Percentiles rank a stretch among this genome's conserved stretches.
Evolutionary conservation across 2,888 invertebrate genomes (phyloP).

Genomic region (Nezara viridula): DNA sequence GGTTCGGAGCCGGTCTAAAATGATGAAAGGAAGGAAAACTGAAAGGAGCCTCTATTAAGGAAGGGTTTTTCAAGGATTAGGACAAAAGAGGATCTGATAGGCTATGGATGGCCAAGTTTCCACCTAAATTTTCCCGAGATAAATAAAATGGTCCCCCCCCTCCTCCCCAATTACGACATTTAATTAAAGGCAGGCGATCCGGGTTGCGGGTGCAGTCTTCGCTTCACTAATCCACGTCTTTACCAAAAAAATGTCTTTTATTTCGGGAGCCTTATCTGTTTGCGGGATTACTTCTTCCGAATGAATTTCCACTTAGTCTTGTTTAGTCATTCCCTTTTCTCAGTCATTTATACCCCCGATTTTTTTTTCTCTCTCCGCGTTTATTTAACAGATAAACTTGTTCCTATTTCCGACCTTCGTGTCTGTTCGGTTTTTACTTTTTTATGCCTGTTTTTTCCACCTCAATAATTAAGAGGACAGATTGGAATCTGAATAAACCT

Average conservation of each 20-base stretch:
- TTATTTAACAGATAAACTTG: conserved; percentile 34
- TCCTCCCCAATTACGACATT: not conserved
- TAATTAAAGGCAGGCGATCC: conserved; percentile 5
- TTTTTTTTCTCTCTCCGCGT: not conserved
- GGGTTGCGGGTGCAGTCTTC: not conserved
- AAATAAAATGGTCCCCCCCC: not conserved
- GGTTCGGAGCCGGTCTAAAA: not conserved
- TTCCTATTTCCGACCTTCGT: not conserved
- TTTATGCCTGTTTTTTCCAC: not conserved
- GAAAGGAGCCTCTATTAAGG: not conserved
- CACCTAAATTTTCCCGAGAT: conserved; percentile 34
- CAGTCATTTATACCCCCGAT: not conserved
- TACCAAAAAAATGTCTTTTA: conserved; percentile 37
- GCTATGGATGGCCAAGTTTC: conserved; percentile 37
- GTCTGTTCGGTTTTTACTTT: not conserved
- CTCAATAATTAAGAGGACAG: not conserved
- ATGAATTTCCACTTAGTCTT: conserved; percentile 28
- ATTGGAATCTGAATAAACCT: not conserved
- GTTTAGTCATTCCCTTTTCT: not conserved
- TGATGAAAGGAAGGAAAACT: conserved; percentile 1
- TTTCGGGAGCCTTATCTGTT: not conserved
- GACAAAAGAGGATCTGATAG: conserved; percentile 41
- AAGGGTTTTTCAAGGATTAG: conserved; percentile 28
- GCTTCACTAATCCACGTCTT: conserved; percentile 13
- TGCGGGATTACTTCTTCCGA: not conserved